A percentile compares a stretch with the other conserved stretches of the same genome.
phyloP scores from a whole-genome alignment of 35 echinoderm and acorn worm genomes.

The Apostichopus japonicus region DNA sequence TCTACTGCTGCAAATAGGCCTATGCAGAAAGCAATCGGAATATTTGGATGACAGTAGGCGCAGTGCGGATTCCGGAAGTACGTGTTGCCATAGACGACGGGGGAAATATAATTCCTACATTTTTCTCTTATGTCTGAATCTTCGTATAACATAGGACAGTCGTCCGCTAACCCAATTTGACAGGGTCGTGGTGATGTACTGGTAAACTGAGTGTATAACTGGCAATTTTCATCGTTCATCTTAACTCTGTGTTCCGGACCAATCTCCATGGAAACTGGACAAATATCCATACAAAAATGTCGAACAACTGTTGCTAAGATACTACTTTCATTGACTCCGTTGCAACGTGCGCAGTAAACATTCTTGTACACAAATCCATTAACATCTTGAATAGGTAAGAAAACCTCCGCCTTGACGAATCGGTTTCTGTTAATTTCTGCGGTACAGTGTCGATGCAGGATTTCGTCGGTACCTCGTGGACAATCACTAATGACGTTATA shows the following conservation, averaged over 20 bases:
- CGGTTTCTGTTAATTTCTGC: not conserved
- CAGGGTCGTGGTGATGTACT: not conserved
- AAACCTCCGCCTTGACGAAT: not conserved
- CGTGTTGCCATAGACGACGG: not conserved
- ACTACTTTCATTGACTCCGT: not conserved
- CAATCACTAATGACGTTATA: not conserved
- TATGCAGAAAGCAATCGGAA: too few species aligned
- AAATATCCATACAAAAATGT: not conserved
- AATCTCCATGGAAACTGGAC: not conserved
- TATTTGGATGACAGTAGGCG: not conserved
- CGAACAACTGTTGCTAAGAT: not conserved
- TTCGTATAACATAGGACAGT: not conserved
- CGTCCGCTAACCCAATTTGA: not conserved
- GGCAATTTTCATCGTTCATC: not conserved
- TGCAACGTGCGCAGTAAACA: not conserved
- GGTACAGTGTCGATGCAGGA: not conserved
- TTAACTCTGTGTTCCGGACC: not conserved
- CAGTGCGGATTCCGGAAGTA: constrained; percentile 1
- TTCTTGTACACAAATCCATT: constrained; percentile 34
- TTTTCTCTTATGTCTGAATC: not conserved
- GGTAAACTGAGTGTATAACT: not conserved
- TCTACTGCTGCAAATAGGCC: too few species aligned
- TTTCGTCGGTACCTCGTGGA: not conserved
- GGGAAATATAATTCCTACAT: not conserved
- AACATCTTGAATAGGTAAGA: not conserved